Percentiles rank a stretch among this genome's conserved stretches.
phyloP scores from a whole-genome alignment of 2,888 invertebrate genomes.

The Branchipolynoe longqiensis region DNA sequence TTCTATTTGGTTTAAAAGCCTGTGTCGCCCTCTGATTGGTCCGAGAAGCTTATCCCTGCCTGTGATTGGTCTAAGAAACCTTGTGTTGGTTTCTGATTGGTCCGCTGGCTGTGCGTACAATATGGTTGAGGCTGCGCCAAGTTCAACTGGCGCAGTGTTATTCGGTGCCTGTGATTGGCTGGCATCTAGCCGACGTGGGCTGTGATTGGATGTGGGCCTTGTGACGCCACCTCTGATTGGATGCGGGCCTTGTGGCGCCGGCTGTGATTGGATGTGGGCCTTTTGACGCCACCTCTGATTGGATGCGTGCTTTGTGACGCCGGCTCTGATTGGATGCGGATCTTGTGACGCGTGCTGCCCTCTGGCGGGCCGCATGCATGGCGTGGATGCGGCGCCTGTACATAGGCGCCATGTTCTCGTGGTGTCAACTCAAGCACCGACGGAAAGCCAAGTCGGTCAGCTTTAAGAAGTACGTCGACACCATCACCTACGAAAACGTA shows the following conservation, averaged over 20 bases:
- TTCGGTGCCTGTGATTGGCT: background rate
- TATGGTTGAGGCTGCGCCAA: too few relatives aligned
- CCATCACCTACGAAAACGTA: conserved; percentile 77
- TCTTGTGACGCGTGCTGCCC: conserved; percentile 29
- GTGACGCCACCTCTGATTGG: conserved; percentile 11
- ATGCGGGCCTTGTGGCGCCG: background rate
- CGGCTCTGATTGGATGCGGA: background rate
- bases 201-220: background rate
- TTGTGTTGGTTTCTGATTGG: too few relatives aligned
- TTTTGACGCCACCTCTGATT: conserved; percentile 28
- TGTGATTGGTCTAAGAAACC: too few relatives aligned
- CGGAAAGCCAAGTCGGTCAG: conserved; percentile 75
- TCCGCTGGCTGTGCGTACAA: too few relatives aligned
- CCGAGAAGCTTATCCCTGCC: too few relatives aligned
- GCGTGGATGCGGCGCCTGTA: conserved; percentile 59
- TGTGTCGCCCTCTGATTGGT: too few relatives aligned
- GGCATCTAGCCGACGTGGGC: background rate
- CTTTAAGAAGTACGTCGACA: conserved; percentile 79
- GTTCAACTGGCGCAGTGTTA: too few relatives aligned
- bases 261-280: background rate
- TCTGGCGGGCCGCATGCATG: conserved; percentile 23
- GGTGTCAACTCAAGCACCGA: conserved; percentile 73
- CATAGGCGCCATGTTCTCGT: conserved; percentile 72
- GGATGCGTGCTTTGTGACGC: background rate
- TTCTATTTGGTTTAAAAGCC: too few relatives aligned